Base-by-base conservation (phyloP, 2,888 invertebrate genomes). In the Drosophila melanosoma region DNA sequence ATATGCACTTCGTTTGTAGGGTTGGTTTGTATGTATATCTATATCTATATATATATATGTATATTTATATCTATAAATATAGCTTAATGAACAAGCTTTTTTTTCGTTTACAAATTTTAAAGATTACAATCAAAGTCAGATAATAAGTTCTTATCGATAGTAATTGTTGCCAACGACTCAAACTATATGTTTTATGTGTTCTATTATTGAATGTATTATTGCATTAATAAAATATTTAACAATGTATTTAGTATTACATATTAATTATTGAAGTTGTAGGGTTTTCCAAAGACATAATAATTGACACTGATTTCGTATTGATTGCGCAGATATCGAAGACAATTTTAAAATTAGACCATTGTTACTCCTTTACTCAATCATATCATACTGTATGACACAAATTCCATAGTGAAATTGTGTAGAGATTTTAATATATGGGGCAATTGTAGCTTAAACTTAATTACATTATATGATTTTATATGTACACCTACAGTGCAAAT, bases 1-100 rank as follows among this genome's bases (percentile, higher is more conserved):
- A 5, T 91, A 78, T 68, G 91, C 84, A 3, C 57, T 85, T 33
- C 72, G 74, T 2, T 29, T 69, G 33, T 69, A 69, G 38, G 5
- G 12, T 36, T 17, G 20, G 15, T 3, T 45, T 4, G 3, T 26
- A 26, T 29, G 29, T 4, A 26, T 26, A 26, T 26, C 26, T 26
- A 26, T 26, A 26, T 26, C 4, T 29, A 29, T 29, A 29, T 29
- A 29, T 29, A 29, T 29, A 29, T 29, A 29, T 29, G 6, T 29
- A 29, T 29, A 29, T 6, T 6, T 29, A 5, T 29, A 29, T 29
- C 5, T 29, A 5, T 29, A 29, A 0, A 29, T 29, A 29, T 29
- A 29, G 29, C 29, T 29, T 6, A 29, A 29, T 5, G 6, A 26
- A 26, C 2, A 26, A 1, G 26, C 2, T 26, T 26, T 26, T 26